These are phyloP conservation scores for Alitta virens DNA, from an alignment of 2,888 invertebrate genomes.

Conservation along the genomic window DNA sequence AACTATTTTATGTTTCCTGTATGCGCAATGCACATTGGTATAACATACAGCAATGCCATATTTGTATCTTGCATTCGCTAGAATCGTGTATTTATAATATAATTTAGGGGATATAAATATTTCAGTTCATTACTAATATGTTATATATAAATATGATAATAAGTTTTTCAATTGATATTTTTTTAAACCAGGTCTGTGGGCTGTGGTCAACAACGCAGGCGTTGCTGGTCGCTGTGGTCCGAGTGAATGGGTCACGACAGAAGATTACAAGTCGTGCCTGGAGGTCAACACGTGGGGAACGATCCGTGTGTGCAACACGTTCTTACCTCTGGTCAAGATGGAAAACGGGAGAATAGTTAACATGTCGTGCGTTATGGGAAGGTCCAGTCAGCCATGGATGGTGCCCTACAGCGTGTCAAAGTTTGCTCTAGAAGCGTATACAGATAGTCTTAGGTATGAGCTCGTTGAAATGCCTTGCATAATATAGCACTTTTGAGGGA, in stretches of 20 bases:
- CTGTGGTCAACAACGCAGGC: constrained; percentile 15
- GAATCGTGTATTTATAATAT: no score
- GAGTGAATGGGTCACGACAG: constrained; percentile 5
- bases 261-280: constrained; percentile 9
- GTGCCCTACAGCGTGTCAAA: constrained; percentile 14
- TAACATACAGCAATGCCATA: no score
- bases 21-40: no score
- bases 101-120: no score
- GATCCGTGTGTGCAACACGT: constrained; percentile 7
- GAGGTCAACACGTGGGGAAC: constrained; percentile 11
- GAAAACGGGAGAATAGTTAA: constrained; percentile 10
- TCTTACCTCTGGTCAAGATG: constrained; percentile 11
- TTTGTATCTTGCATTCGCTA: no score
- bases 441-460: constrained; percentile 12
- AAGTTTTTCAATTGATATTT: neutral
- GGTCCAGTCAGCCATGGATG: constrained; percentile 3
- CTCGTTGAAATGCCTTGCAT: no score
- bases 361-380: constrained; percentile 8
- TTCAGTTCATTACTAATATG: no score
- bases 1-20: no score
- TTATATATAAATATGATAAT: neutral
- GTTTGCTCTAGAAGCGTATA: constrained; percentile 11
- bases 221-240: constrained; percentile 6
- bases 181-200: constrained; percentile 10
- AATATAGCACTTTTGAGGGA: no score